Percentiles rank a stretch among this genome's conserved stretches.
phyloP scores from a whole-genome alignment of 2,797 vertebrate genomes.

The Luscinia megarhynchos region DNA sequence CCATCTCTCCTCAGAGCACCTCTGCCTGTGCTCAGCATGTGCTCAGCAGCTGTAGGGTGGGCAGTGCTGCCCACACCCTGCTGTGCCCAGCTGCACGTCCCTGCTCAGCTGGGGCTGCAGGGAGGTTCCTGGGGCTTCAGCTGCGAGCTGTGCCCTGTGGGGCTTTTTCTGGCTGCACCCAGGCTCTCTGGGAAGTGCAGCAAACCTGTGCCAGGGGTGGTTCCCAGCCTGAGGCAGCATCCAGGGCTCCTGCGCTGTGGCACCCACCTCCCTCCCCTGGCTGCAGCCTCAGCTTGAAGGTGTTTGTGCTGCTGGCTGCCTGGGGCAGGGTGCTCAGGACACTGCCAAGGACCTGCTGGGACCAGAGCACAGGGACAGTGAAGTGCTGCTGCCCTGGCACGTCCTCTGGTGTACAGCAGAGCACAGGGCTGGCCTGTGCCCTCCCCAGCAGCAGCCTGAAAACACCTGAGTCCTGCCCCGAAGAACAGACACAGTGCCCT shows the following conservation, averaged over 20 bases:
- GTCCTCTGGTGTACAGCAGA: not conserved
- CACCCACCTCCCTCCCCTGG: not conserved
- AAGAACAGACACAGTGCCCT: not conserved
- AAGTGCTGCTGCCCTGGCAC: not conserved
- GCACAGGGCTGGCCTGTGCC: not conserved
- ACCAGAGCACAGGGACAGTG: not conserved
- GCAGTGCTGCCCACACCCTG: not conserved
- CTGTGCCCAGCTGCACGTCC: not conserved
- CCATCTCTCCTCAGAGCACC: not conserved
- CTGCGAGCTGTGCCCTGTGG: not conserved
- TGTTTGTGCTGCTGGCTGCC: not conserved
- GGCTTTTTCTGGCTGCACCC: not conserved
- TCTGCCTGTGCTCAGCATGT: rapidly evolving
- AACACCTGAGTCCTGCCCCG: not conserved
- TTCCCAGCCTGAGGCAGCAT: not conserved
- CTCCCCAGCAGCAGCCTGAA: not conserved
- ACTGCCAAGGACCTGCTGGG: not conserved
- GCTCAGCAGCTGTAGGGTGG: not conserved
- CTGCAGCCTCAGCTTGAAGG: not conserved
- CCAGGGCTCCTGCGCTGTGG: not conserved
- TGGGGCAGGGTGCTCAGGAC: not conserved
- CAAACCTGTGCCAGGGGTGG: not conserved
- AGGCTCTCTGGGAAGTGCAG: not conserved
- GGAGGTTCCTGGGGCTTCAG: not conserved
- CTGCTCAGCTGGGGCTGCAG: not conserved